Evolutionary conservation across 2,888 invertebrate species (phyloP).

Genomic region (Tinea pellionella): DNA sequence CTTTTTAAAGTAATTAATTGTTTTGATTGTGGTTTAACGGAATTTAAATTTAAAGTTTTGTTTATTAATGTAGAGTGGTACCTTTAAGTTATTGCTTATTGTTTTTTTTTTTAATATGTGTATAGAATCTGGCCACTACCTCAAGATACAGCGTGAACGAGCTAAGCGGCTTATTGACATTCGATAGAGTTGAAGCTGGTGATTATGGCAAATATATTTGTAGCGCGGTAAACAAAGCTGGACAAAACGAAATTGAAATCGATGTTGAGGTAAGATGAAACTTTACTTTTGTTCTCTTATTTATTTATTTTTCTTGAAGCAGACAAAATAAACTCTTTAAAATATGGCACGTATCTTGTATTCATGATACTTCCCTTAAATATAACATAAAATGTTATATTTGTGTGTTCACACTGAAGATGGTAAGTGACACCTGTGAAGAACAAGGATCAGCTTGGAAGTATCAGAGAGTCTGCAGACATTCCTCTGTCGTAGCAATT

Average conservation of each 20-base stretch:
- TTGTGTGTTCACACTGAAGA: too few relatives aligned
- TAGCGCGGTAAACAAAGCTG: conserved; percentile 83
- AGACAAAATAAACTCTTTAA: too few relatives aligned
- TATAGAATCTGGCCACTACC: conserved; percentile 75
- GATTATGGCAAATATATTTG: conserved; percentile 87
- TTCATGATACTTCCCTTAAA: too few relatives aligned
- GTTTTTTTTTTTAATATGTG: conserved; percentile 18
- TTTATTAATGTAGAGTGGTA: background rate
- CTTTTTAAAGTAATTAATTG: conserved; percentile 1
- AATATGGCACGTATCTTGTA: too few relatives aligned
- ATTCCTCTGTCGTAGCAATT: too few relatives aligned
- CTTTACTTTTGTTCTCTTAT: conserved; percentile 14
- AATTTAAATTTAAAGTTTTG: background rate
- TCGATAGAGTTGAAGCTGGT: conserved; percentile 79
- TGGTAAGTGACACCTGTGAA: too few relatives aligned
- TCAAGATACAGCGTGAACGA: conserved; percentile 75
- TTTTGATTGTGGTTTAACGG: background rate
- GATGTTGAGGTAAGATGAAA: conserved; percentile 67
- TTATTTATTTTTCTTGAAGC: too few relatives aligned
- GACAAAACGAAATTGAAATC: conserved; percentile 74
- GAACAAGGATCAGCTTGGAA: too few relatives aligned
- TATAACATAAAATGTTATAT: too few relatives aligned
- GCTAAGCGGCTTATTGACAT: conserved; percentile 77
- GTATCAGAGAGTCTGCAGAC: too few relatives aligned
- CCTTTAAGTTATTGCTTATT: too few relatives aligned